Conservation (phyloP, 1,140 invertebrate species). For the Drosophila yakuba region DNA sequence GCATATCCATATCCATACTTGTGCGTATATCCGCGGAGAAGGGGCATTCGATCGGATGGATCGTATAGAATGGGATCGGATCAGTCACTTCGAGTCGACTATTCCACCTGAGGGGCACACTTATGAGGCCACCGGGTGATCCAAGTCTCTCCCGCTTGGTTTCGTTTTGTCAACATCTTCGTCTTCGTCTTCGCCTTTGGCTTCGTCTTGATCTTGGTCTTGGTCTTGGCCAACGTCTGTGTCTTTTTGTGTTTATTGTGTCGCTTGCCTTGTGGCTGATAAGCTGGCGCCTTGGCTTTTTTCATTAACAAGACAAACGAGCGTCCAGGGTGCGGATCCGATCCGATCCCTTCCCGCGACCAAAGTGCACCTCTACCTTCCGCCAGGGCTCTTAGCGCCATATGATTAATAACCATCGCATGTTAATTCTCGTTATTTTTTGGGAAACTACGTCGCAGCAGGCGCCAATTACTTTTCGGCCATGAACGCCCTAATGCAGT, state of each 20-base stretch:
- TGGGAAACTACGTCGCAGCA: conserved; percentile 54
- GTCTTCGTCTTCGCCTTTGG: conserved; percentile 22
- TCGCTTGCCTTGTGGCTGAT: conserved; percentile 76
- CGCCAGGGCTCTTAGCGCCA: conserved; percentile 44
- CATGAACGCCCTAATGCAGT: conserved; percentile 34
- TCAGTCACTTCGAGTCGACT: conserved; percentile 9
- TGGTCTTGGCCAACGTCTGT: conserved; percentile 3
- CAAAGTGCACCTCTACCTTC: conserved; percentile 14
- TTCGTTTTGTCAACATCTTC: conserved; percentile 77
- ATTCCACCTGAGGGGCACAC: conserved; percentile 60
- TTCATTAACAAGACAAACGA: conserved; percentile 83
- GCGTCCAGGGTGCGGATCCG: conserved; percentile 31
- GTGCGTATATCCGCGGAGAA: neutral
- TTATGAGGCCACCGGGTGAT: conserved; percentile 54
- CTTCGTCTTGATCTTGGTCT: conserved; percentile 50
- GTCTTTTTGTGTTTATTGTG: conserved; percentile 64
- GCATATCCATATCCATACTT: conserved; percentile 2
- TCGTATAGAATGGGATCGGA: neutral
- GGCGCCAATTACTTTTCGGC: conserved; percentile 69
- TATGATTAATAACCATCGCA: conserved; percentile 80
- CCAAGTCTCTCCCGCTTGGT: conserved; percentile 38
- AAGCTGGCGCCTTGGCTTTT: conserved; percentile 84
- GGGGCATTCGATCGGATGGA: conserved; percentile 8
- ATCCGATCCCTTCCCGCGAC: conserved; percentile 13
- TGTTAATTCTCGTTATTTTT: conserved; percentile 66